A percentile compares a stretch with the other conserved stretches of the same genome.
phyloP scores from a whole-genome alignment of 2,113 vertebrate genomes.

The Equus quagga region DNA sequence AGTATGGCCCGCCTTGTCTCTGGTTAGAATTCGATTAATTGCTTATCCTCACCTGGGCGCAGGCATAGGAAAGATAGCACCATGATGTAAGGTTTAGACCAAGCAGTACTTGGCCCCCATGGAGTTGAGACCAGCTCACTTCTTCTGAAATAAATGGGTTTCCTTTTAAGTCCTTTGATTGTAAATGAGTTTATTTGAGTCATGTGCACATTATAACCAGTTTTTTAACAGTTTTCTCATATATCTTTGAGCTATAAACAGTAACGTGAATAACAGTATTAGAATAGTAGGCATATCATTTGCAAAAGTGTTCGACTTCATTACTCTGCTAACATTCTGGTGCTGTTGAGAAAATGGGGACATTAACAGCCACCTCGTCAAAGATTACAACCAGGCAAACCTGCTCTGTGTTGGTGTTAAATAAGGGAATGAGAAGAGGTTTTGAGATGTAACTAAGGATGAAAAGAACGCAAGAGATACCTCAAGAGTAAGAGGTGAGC shows the following conservation, averaged over 20 bases:
- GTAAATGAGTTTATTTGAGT: background rate
- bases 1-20: background rate
- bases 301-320: background rate
- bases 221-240: background rate
- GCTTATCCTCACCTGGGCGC: background rate
- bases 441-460: background rate
- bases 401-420: background rate
- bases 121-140: background rate
- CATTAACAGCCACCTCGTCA: background rate
- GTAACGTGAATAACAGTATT: background rate
- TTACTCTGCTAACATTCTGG: background rate
- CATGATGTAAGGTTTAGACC: background rate
- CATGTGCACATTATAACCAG: background rate
- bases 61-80: background rate
- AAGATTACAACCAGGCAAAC: background rate
- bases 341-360: background rate
- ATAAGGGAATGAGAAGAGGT: background rate
- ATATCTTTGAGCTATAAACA: background rate
- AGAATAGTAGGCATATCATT: background rate
- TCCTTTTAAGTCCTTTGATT: background rate
- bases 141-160: background rate
- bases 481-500: background rate
- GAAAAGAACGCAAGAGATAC: background rate
- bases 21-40: slow-evolving; percentile 82
- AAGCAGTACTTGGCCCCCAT: background rate